Evolutionary conservation across 2,888 invertebrate genomes (phyloP).

Genomic region (Drosophila limbata): DNA sequence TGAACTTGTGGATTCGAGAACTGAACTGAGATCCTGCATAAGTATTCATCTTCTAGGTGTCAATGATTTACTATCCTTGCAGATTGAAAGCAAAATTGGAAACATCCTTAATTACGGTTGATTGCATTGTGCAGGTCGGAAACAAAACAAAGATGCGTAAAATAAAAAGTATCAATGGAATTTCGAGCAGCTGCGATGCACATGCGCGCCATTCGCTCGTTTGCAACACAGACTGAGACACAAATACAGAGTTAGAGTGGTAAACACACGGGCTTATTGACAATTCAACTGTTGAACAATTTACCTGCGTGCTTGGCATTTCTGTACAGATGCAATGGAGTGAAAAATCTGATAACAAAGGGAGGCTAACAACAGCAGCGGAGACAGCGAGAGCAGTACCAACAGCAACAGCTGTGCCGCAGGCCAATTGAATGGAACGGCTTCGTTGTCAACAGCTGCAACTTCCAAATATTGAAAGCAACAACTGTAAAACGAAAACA

Average conservation of each 20-base stretch:
- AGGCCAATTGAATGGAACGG: constrained; percentile 39
- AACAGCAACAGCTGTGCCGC: constrained; percentile 46
- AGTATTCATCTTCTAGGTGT: no score
- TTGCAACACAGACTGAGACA: background rate
- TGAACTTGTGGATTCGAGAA: no score
- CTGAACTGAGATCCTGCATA: no score
- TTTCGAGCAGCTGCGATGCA: constrained; percentile 61
- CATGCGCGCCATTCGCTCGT: constrained; percentile 53
- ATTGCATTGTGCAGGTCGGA: constrained; percentile 59
- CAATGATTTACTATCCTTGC: no score
- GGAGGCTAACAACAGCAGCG: constrained; percentile 32
- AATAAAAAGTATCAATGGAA: constrained; percentile 33
- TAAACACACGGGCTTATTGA: constrained; percentile 6
- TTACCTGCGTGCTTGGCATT: constrained; percentile 58
- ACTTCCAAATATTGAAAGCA: constrained; percentile 17
- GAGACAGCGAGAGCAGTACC: constrained; percentile 8
- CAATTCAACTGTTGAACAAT: constrained; percentile 53
- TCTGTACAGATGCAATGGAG: constrained; percentile 47
- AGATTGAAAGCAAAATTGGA: background rate
- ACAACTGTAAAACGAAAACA: constrained; percentile 7
- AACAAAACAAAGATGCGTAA: constrained; percentile 48
- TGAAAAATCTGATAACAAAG: constrained; percentile 71
- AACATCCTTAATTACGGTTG: background rate
- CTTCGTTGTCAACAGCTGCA: constrained; percentile 40
- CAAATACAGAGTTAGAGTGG: background rate